phyloP scores from a whole-genome alignment of 2,797 vertebrate species.

The Erethizon dorsatum region DNA sequence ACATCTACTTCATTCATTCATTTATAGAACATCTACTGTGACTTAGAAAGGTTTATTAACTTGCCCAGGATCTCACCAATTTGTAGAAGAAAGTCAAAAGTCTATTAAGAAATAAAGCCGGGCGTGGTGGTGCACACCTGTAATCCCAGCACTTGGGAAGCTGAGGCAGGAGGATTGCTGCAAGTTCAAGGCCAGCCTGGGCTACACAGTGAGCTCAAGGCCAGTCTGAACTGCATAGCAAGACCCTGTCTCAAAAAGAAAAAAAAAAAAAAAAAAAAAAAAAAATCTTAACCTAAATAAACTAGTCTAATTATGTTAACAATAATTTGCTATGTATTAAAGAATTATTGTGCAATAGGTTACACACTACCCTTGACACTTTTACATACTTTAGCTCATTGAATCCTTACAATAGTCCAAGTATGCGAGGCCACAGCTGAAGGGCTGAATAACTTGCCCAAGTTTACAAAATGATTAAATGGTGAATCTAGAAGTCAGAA shows the following conservation, averaged over 20 bases:
- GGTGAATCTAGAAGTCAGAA: background rate
- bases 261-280: no score
- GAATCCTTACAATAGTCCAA: background rate
- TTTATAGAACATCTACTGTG: background rate
- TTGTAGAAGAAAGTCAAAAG: background rate
- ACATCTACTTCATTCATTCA: background rate
- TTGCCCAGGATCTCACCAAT: background rate
- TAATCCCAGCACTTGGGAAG: no score
- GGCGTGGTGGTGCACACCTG: no score
- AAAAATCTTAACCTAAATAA: conserved; percentile 8
- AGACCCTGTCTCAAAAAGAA: no score
- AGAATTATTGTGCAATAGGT: background rate
- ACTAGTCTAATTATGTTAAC: background rate
- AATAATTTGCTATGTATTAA: background rate
- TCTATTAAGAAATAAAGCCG: no score
- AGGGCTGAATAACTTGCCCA: background rate
- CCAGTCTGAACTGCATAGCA: no score
- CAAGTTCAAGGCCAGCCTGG: no score
- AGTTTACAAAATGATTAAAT: background rate
- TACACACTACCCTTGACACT: background rate
- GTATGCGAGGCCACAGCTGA: background rate
- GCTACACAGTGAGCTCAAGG: no score
- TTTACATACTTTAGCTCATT: background rate
- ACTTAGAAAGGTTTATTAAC: background rate
- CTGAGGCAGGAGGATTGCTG: no score